phyloP scores from a whole-genome alignment of 2,797 vertebrate species.

The Malacoraja senta region DNA sequence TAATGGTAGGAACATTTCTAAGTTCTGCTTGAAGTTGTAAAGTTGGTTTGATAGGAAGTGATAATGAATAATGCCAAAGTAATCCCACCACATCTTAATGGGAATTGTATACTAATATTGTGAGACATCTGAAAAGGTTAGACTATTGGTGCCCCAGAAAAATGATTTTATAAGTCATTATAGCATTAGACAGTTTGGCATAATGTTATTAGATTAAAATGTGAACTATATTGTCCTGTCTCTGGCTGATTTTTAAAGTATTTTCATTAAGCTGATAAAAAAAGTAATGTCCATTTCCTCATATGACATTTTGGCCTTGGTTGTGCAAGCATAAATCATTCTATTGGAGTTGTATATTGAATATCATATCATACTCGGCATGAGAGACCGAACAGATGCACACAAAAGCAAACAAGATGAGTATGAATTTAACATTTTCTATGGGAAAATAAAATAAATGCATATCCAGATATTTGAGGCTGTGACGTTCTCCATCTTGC shows the following conservation, averaged over 20 bases:
- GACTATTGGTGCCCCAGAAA: background rate
- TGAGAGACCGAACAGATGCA: background rate
- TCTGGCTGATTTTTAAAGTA: background rate
- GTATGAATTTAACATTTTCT: constrained; percentile 11
- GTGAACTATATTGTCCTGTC: constrained; percentile 8
- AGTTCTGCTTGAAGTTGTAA: too few relatives aligned
- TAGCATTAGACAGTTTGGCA: background rate
- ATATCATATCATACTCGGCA: background rate
- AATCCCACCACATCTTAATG: too few relatives aligned
- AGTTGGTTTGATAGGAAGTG: too few relatives aligned
- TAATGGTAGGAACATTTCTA: too few relatives aligned
- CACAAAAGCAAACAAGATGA: background rate
- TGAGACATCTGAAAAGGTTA: background rate
- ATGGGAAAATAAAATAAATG: background rate
- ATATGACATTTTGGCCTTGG: background rate
- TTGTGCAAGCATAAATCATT: background rate
- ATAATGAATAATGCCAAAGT: too few relatives aligned
- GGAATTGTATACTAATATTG: too few relatives aligned
- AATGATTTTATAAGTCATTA: background rate
- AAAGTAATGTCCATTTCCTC: background rate
- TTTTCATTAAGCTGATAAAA: constrained; percentile 5
- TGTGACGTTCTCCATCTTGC: background rate
- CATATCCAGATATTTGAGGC: background rate
- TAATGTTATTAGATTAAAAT: background rate
- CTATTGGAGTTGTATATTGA: background rate